Conservation (phyloP, 2,888 invertebrate genomes). For the Erebia epiphron region DNA sequence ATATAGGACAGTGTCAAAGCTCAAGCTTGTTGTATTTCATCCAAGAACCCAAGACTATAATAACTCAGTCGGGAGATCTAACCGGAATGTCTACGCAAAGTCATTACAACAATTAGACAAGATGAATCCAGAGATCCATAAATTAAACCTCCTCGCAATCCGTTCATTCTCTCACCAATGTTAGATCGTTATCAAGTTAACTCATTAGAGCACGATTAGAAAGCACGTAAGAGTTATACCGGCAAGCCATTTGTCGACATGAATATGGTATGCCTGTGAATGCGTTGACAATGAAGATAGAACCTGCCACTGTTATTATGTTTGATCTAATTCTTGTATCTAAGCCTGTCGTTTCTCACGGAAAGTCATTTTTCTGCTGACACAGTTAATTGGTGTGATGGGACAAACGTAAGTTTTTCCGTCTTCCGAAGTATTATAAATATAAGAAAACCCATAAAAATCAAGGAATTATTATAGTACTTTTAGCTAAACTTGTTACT, state of each 20-base stretch:
- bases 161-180: conserved; percentile 18
- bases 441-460: background rate
- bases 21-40: background rate
- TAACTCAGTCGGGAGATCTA: background rate
- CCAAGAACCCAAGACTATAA: background rate
- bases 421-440: background rate
- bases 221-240: conserved; percentile 36
- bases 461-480: background rate
- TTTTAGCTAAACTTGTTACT: background rate
- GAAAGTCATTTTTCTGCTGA: conserved; percentile 27
- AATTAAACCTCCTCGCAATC: background rate
- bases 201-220: conserved; percentile 38
- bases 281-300: conserved; percentile 37
- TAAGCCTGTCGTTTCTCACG: conserved; percentile 37
- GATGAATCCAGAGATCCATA: conserved; percentile 6
- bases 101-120: conserved; percentile 17
- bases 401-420: conserved; percentile 13
- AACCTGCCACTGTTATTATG: conserved; percentile 39
- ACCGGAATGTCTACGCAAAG: background rate
- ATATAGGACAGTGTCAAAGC: background rate
- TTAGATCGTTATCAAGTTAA: conserved; percentile 28
- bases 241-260: conserved; percentile 39
- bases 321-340: conserved; percentile 57
- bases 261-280: conserved; percentile 40
- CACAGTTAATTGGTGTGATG: conserved; percentile 29